Evolutionary conservation across 2,113 vertebrate species (phyloP), one percentile per base, ranked within the genome.

Genomic region (Brienomyrus longianalis): DNA sequence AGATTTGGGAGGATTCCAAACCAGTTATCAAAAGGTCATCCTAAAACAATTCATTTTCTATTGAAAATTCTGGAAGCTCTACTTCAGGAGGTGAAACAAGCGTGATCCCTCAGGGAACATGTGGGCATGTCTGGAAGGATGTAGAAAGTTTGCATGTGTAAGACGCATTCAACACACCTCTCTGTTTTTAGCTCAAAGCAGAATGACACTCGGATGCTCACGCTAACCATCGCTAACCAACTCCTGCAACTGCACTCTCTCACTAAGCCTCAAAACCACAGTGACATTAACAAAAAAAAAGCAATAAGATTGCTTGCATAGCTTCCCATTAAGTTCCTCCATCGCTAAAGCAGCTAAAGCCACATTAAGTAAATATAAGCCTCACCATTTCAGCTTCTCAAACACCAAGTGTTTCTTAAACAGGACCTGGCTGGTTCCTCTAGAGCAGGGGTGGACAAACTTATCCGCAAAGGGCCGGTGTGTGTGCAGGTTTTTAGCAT

Each of bases 251-350:
- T 80, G 1, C 90, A 90, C 84, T 17, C n/a, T 89, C 54, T 17
- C 54, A n/a, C 17, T 85, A 66, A 43, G 83, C 89, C 51, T 56
- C 88, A n/a, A 56, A 85, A 80, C 80, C 86, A 83, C 39, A 35
- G 52, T 48, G 80, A 85, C 86, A 88, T 66, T 48, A 88, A 62
- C 56, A 59, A 23, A 45, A 43, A 43, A 54, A 6, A 54, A 54
- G 5, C 7, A 13, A 3, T 39, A 66, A 88, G 45, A 54, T n/a
- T 48, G 7, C 88, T 51, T 15, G 43, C 10, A 74, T 17, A 48
- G 43, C 27, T 66, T 74, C 59, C 47, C 23, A 50, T 23, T 89
- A 77, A 31, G 47, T 89, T 35, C 62, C 88, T 51, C 21, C 15
- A 47, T 2, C 1, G 5, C 48, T 66, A 5, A 89, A 2, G 17